Evolutionary conservation across 2,797 vertebrate genomes (phyloP).

Genomic region (Ateles fusciceps): DNA sequence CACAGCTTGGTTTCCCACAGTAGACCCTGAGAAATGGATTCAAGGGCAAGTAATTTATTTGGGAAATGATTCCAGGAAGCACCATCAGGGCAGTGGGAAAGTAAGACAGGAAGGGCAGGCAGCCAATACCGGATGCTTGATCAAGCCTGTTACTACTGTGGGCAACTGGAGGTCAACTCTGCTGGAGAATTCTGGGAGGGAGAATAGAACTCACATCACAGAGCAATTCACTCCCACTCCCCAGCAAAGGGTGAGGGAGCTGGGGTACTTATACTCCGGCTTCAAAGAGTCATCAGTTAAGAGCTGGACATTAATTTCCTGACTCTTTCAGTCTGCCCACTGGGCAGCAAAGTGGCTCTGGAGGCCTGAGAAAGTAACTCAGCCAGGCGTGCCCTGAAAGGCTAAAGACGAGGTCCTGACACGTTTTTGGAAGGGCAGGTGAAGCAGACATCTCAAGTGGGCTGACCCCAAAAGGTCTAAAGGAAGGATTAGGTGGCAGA

Average conservation of each 20-base stretch:
- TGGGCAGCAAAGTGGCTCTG: not conserved
- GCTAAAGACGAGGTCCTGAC: rapidly evolving
- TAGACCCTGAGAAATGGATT: not conserved
- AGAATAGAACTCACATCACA: not conserved
- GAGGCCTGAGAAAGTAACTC: not conserved
- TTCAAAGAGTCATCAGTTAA: not conserved
- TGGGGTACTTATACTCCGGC: not conserved
- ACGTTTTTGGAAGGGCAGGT: not conserved
- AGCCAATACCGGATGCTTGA: not conserved
- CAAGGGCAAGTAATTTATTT: not conserved
- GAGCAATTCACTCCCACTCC: not conserved
- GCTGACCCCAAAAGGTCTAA: not conserved
- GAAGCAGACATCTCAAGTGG: not conserved
- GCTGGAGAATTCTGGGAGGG: not conserved
- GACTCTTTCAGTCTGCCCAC: not conserved
- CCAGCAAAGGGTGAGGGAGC: not conserved
- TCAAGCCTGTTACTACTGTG: not conserved
- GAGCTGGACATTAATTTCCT: not conserved
- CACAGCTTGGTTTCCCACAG: not conserved
- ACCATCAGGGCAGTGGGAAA: not conserved
- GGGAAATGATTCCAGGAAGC: not conserved
- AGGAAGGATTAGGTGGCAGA: constrained; percentile 47
- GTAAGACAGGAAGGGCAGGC: too few relatives aligned
- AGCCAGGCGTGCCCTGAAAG: not conserved
- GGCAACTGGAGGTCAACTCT: not conserved